These are phyloP conservation scores for Biston betularia DNA, from an alignment of 2,888 invertebrate genomes.

Conservation along the genomic window DNA sequence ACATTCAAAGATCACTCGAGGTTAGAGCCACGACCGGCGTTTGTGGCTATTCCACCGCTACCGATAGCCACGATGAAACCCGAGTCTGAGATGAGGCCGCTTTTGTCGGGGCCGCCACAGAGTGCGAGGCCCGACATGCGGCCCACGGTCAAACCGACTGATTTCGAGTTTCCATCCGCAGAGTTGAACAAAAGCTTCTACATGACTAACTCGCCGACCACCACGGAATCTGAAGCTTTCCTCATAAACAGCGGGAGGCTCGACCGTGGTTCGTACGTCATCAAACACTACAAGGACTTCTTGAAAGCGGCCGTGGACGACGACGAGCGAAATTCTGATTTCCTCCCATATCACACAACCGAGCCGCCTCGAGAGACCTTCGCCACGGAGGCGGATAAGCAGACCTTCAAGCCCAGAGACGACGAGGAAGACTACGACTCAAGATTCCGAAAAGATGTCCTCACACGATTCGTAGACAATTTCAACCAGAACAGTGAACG, in stretches of 20 bases:
- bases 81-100: not conserved
- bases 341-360: conserved; percentile 50
- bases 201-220: conserved; percentile 36
- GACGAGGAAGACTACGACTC: conserved; percentile 69
- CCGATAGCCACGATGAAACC: conserved; percentile 29
- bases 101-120: not conserved
- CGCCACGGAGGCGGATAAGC: conserved; percentile 45
- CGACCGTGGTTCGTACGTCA: conserved; percentile 67
- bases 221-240: conserved; percentile 49
- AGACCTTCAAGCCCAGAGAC: conserved; percentile 44
- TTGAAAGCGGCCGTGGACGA: conserved; percentile 65
- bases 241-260: conserved; percentile 53
- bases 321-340: conserved; percentile 54
- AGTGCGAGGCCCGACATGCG: conserved; percentile 19
- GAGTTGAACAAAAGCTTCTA: conserved; percentile 51
- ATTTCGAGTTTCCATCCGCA: conserved; percentile 21
- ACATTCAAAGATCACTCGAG: conserved; percentile 45
- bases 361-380: conserved; percentile 51
- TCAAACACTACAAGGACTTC: conserved; percentile 72
- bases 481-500: conserved; percentile 74
- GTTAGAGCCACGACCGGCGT: conserved; percentile 16
- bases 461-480: conserved; percentile 71
- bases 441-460: conserved; percentile 66
- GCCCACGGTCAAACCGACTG: conserved; percentile 19
- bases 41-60: conserved; percentile 20